These are phyloP conservation scores for Eupithecia insigniata DNA, from an alignment of 2,888 invertebrate genomes.

Conservation along the genomic window DNA sequence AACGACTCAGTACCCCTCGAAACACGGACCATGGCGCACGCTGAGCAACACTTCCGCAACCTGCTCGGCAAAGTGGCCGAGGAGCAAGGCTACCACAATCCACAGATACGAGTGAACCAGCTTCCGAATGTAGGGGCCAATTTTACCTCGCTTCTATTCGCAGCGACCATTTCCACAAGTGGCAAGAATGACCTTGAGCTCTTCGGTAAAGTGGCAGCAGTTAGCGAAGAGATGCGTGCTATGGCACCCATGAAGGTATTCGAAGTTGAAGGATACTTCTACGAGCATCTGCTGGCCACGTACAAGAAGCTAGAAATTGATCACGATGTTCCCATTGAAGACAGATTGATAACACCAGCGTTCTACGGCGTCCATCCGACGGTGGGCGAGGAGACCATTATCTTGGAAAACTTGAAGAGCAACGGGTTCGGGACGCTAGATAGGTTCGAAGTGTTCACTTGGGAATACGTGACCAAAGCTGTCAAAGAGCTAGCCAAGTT, in stretches of 20 bases:
- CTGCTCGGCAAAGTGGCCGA: constrained; percentile 29
- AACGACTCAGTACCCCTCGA: constrained; percentile 12
- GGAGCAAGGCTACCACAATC: constrained; percentile 30
- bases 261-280: constrained; percentile 27
- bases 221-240: constrained; percentile 21
- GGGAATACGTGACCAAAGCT: constrained; percentile 31
- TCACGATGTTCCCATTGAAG: constrained; percentile 20
- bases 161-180: constrained; percentile 24
- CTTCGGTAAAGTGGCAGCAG: constrained; percentile 36
- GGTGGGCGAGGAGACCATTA: constrained; percentile 27
- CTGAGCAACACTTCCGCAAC: constrained; percentile 24
- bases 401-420: constrained; percentile 28
- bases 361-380: constrained; percentile 21
- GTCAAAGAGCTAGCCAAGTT: constrained; percentile 35
- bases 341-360: constrained; percentile 24
- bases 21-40: constrained; percentile 28
- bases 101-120: constrained; percentile 7
- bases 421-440: constrained; percentile 25
- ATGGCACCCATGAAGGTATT: constrained; percentile 19
- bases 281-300: constrained; percentile 22
- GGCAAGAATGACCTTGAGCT: constrained; percentile 30
- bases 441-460: constrained; percentile 27
- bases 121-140: constrained; percentile 33
- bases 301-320: constrained; percentile 33
- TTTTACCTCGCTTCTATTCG: constrained; percentile 32